Evolutionary conservation across 2,797 vertebrate species (phyloP).

Genomic region (Sebastes cheni): DNA sequence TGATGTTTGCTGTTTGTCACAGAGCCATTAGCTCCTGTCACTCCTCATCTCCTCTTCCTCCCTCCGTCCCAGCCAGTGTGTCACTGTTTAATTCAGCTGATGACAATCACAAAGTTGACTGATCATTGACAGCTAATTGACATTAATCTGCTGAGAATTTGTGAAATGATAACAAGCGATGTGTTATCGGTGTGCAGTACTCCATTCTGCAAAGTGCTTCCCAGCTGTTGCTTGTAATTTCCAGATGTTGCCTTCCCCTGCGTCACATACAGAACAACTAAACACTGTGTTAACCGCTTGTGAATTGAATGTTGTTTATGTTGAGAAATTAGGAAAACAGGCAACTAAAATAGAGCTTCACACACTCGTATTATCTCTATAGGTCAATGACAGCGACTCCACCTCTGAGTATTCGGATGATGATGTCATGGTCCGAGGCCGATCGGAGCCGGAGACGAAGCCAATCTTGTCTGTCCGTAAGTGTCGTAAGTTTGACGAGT

Average conservation of each 20-base stretch:
- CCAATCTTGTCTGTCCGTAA: constrained; percentile 96
- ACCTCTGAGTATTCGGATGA: constrained; percentile 91
- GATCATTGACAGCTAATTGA: constrained; percentile 23
- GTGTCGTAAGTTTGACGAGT: constrained; percentile 65
- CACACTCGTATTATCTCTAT: background rate
- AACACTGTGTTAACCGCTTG: constrained; percentile 28
- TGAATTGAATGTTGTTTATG: constrained; percentile 32
- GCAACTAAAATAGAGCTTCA: background rate
- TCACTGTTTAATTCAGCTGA: constrained; percentile 11
- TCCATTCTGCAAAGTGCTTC: constrained; percentile 1
- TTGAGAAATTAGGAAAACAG: constrained; percentile 14
- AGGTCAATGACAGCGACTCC: constrained; percentile 86
- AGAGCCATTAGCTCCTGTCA: background rate
- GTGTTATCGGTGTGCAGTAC: background rate
- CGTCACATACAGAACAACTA: constrained; percentile 15
- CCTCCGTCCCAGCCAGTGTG: background rate
- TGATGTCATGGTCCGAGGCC: constrained; percentile 81
- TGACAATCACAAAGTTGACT: constrained; percentile 8
- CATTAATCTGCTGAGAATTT: constrained; percentile 28
- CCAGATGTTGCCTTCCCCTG: constrained; percentile 53
- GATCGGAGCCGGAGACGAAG: constrained; percentile 86
- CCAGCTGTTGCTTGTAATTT: constrained; percentile 59
- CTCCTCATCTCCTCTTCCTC: constrained; percentile 8
- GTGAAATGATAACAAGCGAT: constrained; percentile 19
- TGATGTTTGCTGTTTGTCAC: background rate